Conservation (phyloP, 2,797 vertebrate genomes). For the Chelidonichthys spinosus region DNA sequence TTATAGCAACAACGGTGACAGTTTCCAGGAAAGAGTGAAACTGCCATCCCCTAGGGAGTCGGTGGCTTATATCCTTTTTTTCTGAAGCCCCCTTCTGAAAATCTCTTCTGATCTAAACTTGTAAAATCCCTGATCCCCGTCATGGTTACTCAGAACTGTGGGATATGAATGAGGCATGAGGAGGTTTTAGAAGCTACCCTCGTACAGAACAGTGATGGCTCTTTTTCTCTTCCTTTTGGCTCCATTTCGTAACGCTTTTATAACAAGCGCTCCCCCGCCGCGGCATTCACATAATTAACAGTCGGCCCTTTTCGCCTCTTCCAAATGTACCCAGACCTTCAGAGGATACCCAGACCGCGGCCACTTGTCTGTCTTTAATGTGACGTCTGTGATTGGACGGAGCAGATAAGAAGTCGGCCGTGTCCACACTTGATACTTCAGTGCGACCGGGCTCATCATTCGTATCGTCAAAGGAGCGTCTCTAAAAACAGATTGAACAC, state of each 20-base stretch:
- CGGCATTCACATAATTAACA: neutral
- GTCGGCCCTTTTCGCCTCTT: neutral
- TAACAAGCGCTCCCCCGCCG: neutral
- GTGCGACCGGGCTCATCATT: neutral
- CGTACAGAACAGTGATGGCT: neutral
- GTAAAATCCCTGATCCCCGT: conserved; percentile 35
- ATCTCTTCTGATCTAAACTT: conserved; percentile 52
- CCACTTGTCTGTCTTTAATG: neutral
- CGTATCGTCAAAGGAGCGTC: neutral
- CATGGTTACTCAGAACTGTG: conserved; percentile 11
- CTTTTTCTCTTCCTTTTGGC: neutral
- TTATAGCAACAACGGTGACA: conserved; percentile 20
- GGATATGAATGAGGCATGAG: conserved; percentile 2
- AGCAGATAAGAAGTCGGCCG: neutral
- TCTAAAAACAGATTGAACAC: neutral
- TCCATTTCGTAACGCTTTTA: neutral
- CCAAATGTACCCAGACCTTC: neutral
- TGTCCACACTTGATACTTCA: neutral
- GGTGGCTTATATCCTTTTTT: neutral
- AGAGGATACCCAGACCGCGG: neutral
- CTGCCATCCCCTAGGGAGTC: conserved; percentile 9
- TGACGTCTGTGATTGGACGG: too few species aligned
- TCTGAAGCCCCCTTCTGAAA: conserved; percentile 19
- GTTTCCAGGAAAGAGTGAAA: conserved; percentile 22
- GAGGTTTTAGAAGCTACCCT: conserved; percentile 5